Conservation (phyloP, 53 echinoderm and acorn worm species). For the Henricia sp. region DNA sequence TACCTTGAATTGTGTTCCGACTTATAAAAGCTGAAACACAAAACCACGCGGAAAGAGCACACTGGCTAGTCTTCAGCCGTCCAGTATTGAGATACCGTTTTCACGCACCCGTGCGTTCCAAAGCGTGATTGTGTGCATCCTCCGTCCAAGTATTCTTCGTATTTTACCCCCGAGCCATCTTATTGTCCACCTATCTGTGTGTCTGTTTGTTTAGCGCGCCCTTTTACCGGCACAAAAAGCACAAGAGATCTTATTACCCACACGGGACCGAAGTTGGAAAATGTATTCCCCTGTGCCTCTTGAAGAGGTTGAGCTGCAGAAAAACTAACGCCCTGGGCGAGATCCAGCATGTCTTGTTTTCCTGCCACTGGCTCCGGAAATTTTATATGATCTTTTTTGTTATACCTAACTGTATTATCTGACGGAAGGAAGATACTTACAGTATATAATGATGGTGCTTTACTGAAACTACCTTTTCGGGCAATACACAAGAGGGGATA, state of each 20-base stretch:
- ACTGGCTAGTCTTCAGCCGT: neutral
- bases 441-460: neutral
- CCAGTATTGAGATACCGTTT: neutral
- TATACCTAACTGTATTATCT: neutral
- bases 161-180: slow-evolving; percentile 37
- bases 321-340: neutral
- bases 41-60: slow-evolving; percentile 2
- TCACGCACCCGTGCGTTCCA: neutral
- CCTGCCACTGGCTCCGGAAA: neutral
- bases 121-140: slow-evolving; percentile 5
- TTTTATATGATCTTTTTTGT: neutral
- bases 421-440: neutral
- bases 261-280: neutral
- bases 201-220: slow-evolving; percentile 25
- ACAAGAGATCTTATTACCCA: slow-evolving; percentile 19
- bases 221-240: slow-evolving; percentile 22
- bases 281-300: neutral
- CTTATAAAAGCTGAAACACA: slow-evolving; percentile 53
- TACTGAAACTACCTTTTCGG: neutral
- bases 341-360: neutral
- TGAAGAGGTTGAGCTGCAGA: neutral
- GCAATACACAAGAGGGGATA: neutral
- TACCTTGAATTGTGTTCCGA: too few species aligned
- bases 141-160: slow-evolving; percentile 5
- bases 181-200: slow-evolving; percentile 7